Evolutionary conservation across 1,140 invertebrate species (phyloP).

Genomic region (Eriosoma lanigerum): DNA sequence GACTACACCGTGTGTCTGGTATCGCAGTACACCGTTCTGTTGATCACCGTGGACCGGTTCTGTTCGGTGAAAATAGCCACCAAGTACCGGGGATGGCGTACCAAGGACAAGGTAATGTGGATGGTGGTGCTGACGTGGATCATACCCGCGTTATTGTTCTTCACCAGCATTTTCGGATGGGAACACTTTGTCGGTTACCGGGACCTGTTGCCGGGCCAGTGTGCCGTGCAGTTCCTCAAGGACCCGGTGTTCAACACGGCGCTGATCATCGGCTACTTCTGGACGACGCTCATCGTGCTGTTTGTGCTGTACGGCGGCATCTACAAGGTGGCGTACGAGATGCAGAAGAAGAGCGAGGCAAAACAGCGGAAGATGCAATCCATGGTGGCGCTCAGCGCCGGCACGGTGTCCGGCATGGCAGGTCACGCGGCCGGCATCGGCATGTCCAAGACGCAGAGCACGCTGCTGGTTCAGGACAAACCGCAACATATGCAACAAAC

Average conservation of each 20-base stretch:
- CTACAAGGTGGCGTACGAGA: slow-evolving; percentile 96
- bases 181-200: slow-evolving; percentile 93
- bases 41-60: slow-evolving; percentile 98
- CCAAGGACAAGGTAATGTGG: slow-evolving; percentile 86
- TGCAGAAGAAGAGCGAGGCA: slow-evolving; percentile 96
- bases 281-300: slow-evolving; percentile 90
- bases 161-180: slow-evolving; percentile 99
- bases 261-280: slow-evolving; percentile 97
- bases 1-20: slow-evolving; percentile 99
- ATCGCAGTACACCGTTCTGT: slow-evolving; percentile 97
- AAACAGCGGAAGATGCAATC: slow-evolving; percentile 93
- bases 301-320: slow-evolving; percentile 96
- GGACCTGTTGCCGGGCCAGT: slow-evolving; percentile 83
- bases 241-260: slow-evolving; percentile 97
- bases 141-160: slow-evolving; percentile 93
- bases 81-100: slow-evolving; percentile 95
- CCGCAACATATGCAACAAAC: neutral
- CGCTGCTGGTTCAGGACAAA: slow-evolving; percentile 38
- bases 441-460: slow-evolving; percentile 56
- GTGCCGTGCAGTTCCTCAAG: slow-evolving; percentile 96
- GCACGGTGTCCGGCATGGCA: slow-evolving; percentile 85
- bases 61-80: slow-evolving; percentile 99
- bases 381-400: slow-evolving; percentile 84
- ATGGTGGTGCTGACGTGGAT: slow-evolving; percentile 98
- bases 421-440: slow-evolving; percentile 83